phyloP scores from a whole-genome alignment of 2,797 vertebrate species.

The Enoplosus armatus region DNA sequence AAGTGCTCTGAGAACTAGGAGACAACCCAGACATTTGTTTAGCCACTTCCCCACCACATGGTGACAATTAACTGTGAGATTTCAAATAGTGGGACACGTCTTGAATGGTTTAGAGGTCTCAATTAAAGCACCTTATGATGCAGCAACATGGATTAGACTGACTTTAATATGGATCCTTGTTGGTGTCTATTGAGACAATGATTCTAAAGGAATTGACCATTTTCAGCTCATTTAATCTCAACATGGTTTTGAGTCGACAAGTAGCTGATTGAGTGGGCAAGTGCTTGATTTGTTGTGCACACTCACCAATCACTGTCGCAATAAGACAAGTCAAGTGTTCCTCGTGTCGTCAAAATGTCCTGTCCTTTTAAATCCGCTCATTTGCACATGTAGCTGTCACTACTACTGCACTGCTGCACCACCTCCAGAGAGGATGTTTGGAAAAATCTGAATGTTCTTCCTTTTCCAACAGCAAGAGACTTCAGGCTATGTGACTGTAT shows the following conservation, averaged over 20 bases:
- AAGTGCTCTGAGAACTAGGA: constrained; percentile 20
- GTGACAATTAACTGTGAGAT: constrained; percentile 17
- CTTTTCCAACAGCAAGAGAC: not conserved
- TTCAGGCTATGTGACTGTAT: not conserved
- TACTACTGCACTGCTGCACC: no score
- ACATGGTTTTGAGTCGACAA: not conserved
- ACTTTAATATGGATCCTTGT: not conserved
- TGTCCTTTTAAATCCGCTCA: constrained; percentile 20
- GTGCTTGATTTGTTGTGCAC: constrained; percentile 8
- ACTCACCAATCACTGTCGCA: constrained; percentile 7
- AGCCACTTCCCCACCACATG: not conserved
- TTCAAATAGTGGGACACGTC: not conserved
- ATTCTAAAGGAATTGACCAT: constrained; percentile 1
- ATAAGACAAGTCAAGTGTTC: constrained; percentile 25
- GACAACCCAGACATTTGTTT: constrained; percentile 11
- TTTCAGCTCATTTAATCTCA: constrained; percentile 24
- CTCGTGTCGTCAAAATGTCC: not conserved
- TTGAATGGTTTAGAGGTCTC: constrained; percentile 16
- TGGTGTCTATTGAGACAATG: not conserved
- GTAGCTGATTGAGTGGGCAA: constrained; percentile 11
- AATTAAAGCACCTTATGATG: constrained; percentile 5
- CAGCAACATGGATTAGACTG: constrained; percentile 6
- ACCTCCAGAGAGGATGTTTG: not conserved
- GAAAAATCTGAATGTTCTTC: not conserved
- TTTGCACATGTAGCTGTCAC: constrained; percentile 20